Evolutionary conservation across 2,888 invertebrate genomes (phyloP).

Genomic region (Quadroppia sp.): DNA sequence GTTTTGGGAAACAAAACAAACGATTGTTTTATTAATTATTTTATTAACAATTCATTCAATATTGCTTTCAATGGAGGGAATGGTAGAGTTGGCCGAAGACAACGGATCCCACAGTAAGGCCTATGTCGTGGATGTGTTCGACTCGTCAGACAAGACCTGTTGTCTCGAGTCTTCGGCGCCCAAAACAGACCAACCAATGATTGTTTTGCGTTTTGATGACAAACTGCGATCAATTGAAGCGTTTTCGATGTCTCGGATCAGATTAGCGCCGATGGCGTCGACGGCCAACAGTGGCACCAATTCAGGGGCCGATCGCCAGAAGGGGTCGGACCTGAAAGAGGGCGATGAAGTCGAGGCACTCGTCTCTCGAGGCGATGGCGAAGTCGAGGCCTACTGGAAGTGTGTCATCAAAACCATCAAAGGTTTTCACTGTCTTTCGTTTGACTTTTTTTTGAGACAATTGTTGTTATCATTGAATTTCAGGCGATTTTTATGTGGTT

Average conservation of each 20-base stretch:
- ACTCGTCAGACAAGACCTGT: not conserved
- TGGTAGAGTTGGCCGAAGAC: not conserved
- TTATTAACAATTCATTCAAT: too few relatives aligned
- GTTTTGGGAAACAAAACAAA: too few relatives aligned
- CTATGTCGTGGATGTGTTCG: not conserved
- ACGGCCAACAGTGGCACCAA: not conserved
- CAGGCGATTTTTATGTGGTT: conserved; percentile 19
- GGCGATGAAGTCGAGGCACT: not conserved
- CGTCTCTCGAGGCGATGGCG: not conserved
- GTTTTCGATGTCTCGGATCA: not conserved
- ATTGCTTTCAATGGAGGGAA: not conserved
- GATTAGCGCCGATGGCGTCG: not conserved
- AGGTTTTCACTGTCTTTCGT: not conserved
- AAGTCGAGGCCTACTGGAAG: not conserved
- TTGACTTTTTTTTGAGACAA: too few relatives aligned
- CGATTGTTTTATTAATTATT: too few relatives aligned
- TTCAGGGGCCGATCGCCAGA: not conserved
- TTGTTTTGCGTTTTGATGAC: not conserved
- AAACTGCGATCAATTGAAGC: not conserved
- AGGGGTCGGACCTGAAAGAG: not conserved
- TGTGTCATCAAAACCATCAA: conserved; percentile 5
- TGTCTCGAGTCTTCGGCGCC: not conserved
- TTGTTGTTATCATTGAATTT: not conserved
- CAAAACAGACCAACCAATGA: not conserved
- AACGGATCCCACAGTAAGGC: conserved; percentile 4